Evolutionary conservation across 2,888 invertebrate genomes (phyloP).

Genomic region (Melanophora roralis): DNA sequence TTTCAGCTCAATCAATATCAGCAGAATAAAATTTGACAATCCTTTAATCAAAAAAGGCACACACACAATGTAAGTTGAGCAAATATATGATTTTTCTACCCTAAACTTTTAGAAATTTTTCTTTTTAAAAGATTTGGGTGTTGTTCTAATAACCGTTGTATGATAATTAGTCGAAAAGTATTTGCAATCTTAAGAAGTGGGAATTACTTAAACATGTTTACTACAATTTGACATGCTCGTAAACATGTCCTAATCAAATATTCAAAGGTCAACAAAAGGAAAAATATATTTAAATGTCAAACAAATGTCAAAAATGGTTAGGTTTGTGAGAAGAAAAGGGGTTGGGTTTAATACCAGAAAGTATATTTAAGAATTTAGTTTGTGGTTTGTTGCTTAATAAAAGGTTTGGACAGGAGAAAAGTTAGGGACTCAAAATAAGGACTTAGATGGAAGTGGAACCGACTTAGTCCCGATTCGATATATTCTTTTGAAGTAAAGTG

Average conservation of each 20-base stretch:
- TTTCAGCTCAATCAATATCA: not conserved
- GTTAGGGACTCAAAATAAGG: no score
- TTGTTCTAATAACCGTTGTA: not conserved
- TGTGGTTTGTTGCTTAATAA: no score
- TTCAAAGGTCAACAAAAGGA: not conserved
- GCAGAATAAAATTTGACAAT: not conserved
- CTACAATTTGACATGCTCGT: not conserved
- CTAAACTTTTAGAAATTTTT: not conserved
- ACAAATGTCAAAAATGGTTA: not conserved
- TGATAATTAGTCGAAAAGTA: conserved; percentile 6
- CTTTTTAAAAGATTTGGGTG: not conserved
- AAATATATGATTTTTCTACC: not conserved
- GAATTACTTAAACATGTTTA: not conserved
- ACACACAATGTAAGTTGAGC: not conserved
- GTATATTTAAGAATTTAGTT: no score
- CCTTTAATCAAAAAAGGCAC: not conserved
- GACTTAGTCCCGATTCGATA: no score
- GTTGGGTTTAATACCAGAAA: not conserved
- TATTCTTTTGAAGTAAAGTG: no score
- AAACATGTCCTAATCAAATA: conserved; percentile 30
- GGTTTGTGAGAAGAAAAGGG: not conserved
- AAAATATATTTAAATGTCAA: not conserved
- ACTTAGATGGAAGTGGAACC: no score
- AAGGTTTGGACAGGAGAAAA: no score
- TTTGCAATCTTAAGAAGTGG: not conserved